Base-by-base conservation (phyloP, 2,888 invertebrate species). In the Falcaria lacertinaria region DNA sequence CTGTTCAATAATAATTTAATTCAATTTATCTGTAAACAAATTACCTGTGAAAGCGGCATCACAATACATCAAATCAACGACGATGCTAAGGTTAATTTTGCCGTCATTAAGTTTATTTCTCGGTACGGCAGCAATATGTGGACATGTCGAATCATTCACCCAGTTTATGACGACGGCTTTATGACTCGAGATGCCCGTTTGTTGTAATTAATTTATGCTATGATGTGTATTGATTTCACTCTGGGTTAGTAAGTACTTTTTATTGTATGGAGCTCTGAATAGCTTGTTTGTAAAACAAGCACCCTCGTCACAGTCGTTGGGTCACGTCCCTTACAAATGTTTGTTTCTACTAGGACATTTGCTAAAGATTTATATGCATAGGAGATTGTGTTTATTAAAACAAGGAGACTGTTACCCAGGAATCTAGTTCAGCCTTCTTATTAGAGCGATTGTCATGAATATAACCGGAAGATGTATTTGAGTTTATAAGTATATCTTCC, bases 81-180 rank as follows among this genome's bases (percentile, higher is more conserved):
- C 53, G 52, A 63, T 64, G 65, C 74, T 73, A 77, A 80, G 71
- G 77, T 79, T 78, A 78, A 81, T 82, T 78, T 75, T 67, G 69
- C 66, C 64, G 72, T 60, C 73, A 69, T 77, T 66, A 74, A 48
- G 54, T 60, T 58, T 67, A 65, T 63, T 77, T 76, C 78, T 79
- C 60, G 57, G 74, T 74, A 73, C 60, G 66, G 72, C 57, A 74
- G 71, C 74, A 77, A 74, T 72, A 66, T 59, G 65, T 58, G 67
- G 64, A 71, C 74, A 74, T 80, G 77, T 79, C 67, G 78, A 76
- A 74, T 49, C 81, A 62, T 84, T 85, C 83, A 80, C 77, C 81
- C 72, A 66, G 60, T 83, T 84, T 81, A 83, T 67, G 77, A 80
- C 50, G 60, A 67, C 70, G 63, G 61, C 52, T 78, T 81, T 80